Percentiles rank a stretch among this genome's conserved stretches.
Conservation (phyloP, 2,797 vertebrate species). For the Xiphophorus birchmanni region DNA sequence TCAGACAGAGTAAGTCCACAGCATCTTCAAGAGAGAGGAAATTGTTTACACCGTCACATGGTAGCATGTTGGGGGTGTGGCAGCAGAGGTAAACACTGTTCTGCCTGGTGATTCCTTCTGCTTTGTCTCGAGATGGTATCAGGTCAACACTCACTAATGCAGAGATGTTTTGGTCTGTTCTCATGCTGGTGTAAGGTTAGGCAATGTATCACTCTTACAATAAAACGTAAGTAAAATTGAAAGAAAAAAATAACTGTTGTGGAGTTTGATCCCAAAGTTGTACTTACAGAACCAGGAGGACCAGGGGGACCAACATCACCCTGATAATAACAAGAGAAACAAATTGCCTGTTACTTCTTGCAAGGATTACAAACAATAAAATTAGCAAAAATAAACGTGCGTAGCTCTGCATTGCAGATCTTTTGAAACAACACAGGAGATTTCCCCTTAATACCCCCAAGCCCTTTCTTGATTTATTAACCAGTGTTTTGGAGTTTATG, state of each 20-base stretch:
- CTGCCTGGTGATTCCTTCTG: slow-evolving; percentile 12
- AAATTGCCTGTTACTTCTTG: slow-evolving; percentile 10
- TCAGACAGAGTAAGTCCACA: slow-evolving; percentile 33
- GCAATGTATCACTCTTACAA: background rate
- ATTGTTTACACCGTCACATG: slow-evolving; percentile 36
- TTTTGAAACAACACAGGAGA: background rate
- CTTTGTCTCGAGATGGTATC: background rate
- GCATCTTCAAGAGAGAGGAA: slow-evolving; percentile 25
- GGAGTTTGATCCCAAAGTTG: slow-evolving; percentile 1
- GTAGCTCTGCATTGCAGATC: background rate
- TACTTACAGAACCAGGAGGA: slow-evolving; percentile 84
- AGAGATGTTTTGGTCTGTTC: slow-evolving; percentile 16
- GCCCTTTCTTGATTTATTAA: background rate
- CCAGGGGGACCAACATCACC: slow-evolving; percentile 83
- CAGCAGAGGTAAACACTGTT: slow-evolving; percentile 39
- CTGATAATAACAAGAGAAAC: slow-evolving; percentile 64
- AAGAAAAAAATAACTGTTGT: slow-evolving; percentile 6
- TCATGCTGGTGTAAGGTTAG: background rate
- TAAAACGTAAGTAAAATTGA: background rate
- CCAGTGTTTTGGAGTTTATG: background rate
- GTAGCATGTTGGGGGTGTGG: slow-evolving; percentile 25
- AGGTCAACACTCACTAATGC: slow-evolving; percentile 14
- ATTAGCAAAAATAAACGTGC: slow-evolving; percentile 12
- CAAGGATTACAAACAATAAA: slow-evolving; percentile 10
- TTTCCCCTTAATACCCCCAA: background rate